Base-by-base conservation (phyloP, 2,797 vertebrate species). In the Coracias cyanogaster region DNA sequence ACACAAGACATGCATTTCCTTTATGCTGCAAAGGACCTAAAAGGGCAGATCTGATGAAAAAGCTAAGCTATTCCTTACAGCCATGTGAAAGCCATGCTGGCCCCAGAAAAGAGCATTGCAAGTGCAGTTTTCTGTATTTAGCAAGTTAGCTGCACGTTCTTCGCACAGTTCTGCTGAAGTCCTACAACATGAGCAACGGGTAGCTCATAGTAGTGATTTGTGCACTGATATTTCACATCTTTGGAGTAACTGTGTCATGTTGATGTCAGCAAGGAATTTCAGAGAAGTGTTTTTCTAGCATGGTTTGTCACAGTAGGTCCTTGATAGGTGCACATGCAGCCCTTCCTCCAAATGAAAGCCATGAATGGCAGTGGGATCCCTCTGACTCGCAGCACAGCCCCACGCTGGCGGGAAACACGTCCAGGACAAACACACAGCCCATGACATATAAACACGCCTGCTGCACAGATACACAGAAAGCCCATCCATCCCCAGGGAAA, bases 331-430 rank as follows among this genome's bases (percentile, higher is more conserved):
- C 48, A 55, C 0, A 0, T n/a, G 26, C 1, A 2, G 22, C 60
- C 21, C 24, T 51, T 43, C 43, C 41, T 43, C 55, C 51, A 81
- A 41, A 72, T 3, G 31, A 54, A 52, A 86, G 29, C 15, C 35
- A 31, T 7, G 54, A 51, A 22, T 0, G 3, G 15, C 46, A 35
- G 26, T 16, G 55, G 46, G 37, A 58, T 37, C n/a, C 69, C 65
- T 39, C n/a, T n/a, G 33, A 10, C 20, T 43, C 5, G 0, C 66
- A 78, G 7, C 3, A 0, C 55, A 81, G 73, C 28, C 54, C 1
- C 0, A 18, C 61, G 6, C 7, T 0, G 0, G 7, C 0, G 0
- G 69, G 45, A 76, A 22, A 19, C 62, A 26, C 9, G 0, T 3
- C 8, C 1, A 11, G 54, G 65, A 64, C 58, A 76, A 69, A 31